Evolutionary conservation across 1,140 invertebrate species (phyloP), one percentile per base, ranked within the genome.

Genomic region (Melanaphis sacchari): DNA sequence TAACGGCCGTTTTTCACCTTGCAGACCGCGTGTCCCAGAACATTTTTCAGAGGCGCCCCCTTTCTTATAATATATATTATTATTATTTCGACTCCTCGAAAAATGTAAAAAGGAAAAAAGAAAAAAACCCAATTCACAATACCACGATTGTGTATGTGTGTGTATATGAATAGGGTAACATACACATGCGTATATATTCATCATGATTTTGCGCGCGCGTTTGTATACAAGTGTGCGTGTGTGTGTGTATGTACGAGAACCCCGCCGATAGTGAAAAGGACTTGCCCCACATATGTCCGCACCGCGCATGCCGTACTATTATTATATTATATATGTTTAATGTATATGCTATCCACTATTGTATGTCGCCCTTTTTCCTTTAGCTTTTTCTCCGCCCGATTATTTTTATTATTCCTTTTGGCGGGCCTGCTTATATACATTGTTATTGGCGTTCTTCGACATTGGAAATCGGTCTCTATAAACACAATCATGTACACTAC

Each of bases 1-100:
- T 81, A 93, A 93, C 91, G 91, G 91, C 81, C 46, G 91, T 93
- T 93, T 93, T 93, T 93, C 91, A 93, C 91, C 91, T 85, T 93
- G 91, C 49, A 36, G 24, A 24, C 36, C 40, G 46, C 11, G 26
- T 38, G 40, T n/a, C 90, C 36, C 76, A 4, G 46, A 36, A 85
- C 49, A 22, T 54, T 85, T 85, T 84, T 84, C 46, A 38, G 81
- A 18, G 3, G 66, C 89, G n/a, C 90, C 76, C 76, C 31, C 38
- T 85, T 43, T 43, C 38, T 84, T 84, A 38, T 38, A 76, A 38
- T 38, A 76, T 21, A 76, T 76, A 76, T 82, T 82, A 38, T n/a
- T 52, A 26, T 91, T 49, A 49, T 93, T 91, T 54, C 91, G 91
- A 93, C 91, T 93, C 91, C 91, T 93, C 46, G 43, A 82, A 38